Conservation (phyloP, 35 echinoderm and acorn worm species). For the Apostichopus californicus region DNA sequence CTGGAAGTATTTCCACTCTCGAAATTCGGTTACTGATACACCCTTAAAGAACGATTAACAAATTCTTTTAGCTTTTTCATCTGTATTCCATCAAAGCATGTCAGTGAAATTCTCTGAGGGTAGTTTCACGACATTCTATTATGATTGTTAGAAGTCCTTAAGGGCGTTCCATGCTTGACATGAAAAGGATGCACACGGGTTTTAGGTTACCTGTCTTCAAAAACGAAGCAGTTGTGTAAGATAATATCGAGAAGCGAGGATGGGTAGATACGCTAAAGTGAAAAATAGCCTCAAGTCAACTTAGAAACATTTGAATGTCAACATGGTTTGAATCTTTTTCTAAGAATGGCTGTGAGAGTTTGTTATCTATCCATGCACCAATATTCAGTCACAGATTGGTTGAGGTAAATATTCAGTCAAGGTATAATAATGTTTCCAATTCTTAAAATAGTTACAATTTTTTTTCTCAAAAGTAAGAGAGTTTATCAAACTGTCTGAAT, state of each 20-base stretch:
- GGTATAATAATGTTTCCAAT: too few relatives aligned
- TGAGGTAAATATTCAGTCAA: too few relatives aligned
- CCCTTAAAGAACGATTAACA: conserved; percentile 4
- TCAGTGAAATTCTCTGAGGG: neutral
- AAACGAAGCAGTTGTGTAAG: neutral
- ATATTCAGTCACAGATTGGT: too few relatives aligned
- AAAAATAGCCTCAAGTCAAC: neutral
- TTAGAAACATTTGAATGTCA: neutral
- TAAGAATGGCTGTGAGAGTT: too few relatives aligned
- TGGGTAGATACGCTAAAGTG: neutral
- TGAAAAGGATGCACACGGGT: neutral
- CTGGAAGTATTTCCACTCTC: neutral
- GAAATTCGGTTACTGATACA: neutral
- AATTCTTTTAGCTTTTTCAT: neutral
- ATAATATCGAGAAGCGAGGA: neutral
- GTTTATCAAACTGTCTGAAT: too few relatives aligned
- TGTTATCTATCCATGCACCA: too few relatives aligned
- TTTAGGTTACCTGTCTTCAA: neutral
- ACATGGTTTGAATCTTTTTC: neutral
- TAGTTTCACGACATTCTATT: neutral
- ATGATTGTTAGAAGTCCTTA: neutral
- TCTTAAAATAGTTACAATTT: too few relatives aligned
- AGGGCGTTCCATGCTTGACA: neutral
- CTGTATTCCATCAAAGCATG: neutral
- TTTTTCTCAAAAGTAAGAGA: too few relatives aligned